phyloP scores from a whole-genome alignment of 1,140 invertebrate genomes.

The Lordiphosa stackelbergi region DNA sequence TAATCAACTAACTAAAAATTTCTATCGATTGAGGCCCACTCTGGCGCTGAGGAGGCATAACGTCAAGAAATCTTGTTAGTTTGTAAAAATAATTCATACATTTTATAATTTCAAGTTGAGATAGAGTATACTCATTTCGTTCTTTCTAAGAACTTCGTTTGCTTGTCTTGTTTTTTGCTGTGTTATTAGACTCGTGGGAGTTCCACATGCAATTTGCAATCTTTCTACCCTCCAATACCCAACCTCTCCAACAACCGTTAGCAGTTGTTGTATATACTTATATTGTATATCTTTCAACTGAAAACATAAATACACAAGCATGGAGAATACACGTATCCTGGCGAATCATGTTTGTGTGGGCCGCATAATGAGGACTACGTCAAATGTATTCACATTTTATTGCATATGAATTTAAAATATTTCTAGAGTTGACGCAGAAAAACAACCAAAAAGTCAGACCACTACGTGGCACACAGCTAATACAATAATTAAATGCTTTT shows the following conservation, averaged over 20 bases:
- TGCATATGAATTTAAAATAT: constrained; percentile 39
- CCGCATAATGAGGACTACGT: constrained; percentile 40
- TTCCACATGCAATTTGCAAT: constrained; percentile 60
- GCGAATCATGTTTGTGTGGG: constrained; percentile 8
- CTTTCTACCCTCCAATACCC: constrained; percentile 12
- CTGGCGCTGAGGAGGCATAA: no score
- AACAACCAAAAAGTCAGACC: no score
- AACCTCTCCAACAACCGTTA: constrained; percentile 1
- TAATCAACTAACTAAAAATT: no score
- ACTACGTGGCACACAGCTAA: no score
- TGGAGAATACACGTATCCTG: constrained; percentile 3
- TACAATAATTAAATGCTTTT: no score
- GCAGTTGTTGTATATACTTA: constrained; percentile 50
- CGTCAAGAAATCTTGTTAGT: not conserved
- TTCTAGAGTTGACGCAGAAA: no score
- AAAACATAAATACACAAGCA: constrained; percentile 37
- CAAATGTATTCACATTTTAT: constrained; percentile 42
- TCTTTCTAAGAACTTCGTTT: not conserved
- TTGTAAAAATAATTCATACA: no score
- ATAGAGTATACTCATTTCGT: constrained; percentile 22
- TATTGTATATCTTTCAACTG: constrained; percentile 50
- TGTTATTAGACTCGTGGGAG: constrained; percentile 60
- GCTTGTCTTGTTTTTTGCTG: constrained; percentile 21
- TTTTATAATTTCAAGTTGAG: not conserved
- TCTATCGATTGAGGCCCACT: no score